Evolutionary conservation across 30 jellyfish, hydroid and myxozoan genomes (phyloP).

Genomic region (Phacellophora camtschatica): DNA sequence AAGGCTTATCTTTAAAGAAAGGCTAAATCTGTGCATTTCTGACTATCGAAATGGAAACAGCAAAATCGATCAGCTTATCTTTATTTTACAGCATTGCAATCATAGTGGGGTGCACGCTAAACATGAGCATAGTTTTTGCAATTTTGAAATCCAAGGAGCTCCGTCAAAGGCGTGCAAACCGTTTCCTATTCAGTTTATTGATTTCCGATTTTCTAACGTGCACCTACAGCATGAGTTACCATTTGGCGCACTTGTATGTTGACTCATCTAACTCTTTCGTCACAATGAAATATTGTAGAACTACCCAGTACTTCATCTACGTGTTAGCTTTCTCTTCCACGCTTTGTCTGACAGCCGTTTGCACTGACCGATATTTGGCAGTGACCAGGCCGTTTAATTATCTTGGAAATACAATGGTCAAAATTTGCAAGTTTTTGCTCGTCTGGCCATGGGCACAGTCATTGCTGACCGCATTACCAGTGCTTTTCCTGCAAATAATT

Average conservation of each 20-base stretch:
- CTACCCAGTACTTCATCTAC: conserved; percentile 62
- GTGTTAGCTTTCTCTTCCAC: conserved; percentile 57
- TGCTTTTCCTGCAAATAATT: not conserved
- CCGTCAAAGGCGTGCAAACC: conserved; percentile 57
- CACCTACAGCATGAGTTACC: conserved; percentile 62
- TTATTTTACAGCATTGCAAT: conserved; percentile 30
- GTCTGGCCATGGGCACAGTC: conserved; percentile 69
- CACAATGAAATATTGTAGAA: conserved; percentile 12
- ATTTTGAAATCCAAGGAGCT: not conserved
- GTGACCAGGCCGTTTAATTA: conserved; percentile 46
- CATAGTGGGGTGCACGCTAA: conserved; percentile 15
- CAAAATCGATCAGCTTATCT: too few relatives aligned
- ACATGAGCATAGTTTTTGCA: conserved; percentile 11
- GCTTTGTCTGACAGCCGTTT: conserved; percentile 49
- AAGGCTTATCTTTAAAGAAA: too few relatives aligned
- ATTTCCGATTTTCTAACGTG: conserved; percentile 65
- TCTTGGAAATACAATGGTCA: not conserved
- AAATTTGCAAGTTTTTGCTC: conserved; percentile 1
- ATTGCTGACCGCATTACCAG: conserved; percentile 35
- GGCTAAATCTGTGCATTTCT: too few relatives aligned
- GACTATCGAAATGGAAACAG: too few relatives aligned
- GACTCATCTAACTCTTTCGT: not conserved
- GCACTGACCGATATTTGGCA: conserved; percentile 66
- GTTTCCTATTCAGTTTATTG: conserved; percentile 28
- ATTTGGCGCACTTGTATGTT: conserved; percentile 58